Conservation (phyloP, 2,113 vertebrate genomes). For the Climacteris rufus region DNA sequence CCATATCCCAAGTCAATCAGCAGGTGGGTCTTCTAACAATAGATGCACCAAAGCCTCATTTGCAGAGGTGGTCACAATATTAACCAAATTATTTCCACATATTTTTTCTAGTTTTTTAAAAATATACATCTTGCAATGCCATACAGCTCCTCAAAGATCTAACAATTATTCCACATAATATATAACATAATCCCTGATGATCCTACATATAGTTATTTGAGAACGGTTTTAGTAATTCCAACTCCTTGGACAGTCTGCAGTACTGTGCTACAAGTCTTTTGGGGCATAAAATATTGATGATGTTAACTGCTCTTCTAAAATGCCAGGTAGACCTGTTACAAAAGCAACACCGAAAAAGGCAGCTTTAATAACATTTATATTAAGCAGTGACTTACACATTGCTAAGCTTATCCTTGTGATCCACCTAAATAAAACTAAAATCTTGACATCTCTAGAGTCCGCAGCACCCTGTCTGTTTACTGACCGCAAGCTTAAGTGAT, state of each 20-base stretch:
- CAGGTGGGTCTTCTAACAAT: constrained; percentile 3
- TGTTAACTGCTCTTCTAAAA: background rate
- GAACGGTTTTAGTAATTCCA: background rate
- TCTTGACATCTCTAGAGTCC: constrained; percentile 71
- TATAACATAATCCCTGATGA: background rate
- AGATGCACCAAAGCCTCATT: background rate
- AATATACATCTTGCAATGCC: background rate
- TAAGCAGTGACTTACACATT: constrained; percentile 12
- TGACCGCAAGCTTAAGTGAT: constrained; percentile 82
- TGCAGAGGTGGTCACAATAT: background rate
- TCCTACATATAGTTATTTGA: background rate
- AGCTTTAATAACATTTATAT: constrained; percentile 21
- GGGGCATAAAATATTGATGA: background rate
- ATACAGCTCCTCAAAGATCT: background rate
- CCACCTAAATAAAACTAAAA: constrained; percentile 54
- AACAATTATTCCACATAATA: background rate
- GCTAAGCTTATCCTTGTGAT: constrained; percentile 29
- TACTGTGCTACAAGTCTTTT: background rate
- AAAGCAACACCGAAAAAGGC: background rate
- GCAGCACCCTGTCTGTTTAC: constrained; percentile 72
- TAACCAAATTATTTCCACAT: background rate
- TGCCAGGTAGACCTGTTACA: constrained; percentile 18
- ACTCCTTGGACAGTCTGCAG: background rate
- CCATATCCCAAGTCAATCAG: background rate
- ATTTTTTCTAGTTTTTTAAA: background rate